A percentile compares a stretch with the other conserved stretches of the same genome.
phyloP scores from a whole-genome alignment of 2,113 vertebrate genomes.

The Lagopus leucura region DNA sequence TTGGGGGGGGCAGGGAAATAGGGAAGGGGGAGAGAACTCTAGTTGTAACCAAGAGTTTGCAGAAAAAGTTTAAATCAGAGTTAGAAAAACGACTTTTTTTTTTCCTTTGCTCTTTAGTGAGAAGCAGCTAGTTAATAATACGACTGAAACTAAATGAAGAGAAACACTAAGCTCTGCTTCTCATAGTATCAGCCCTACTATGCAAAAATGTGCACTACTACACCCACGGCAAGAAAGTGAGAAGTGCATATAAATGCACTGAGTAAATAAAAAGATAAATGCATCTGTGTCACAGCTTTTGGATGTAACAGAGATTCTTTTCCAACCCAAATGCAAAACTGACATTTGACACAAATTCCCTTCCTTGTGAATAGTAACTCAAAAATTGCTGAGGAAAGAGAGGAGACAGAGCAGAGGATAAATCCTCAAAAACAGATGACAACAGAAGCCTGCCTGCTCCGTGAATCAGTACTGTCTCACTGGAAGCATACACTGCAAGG shows the following conservation, averaged over 20 bases:
- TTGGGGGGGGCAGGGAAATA: constrained; percentile 7
- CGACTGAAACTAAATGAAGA: neutral
- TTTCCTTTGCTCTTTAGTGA: accelerated
- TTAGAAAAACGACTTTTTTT: neutral
- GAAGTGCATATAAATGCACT: neutral
- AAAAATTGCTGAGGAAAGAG: neutral
- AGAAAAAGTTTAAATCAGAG: neutral
- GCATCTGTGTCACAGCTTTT: neutral
- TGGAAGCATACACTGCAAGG: neutral
- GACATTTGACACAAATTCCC: neutral
- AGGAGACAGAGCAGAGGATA: neutral
- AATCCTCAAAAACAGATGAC: neutral
- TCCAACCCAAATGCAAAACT: neutral
- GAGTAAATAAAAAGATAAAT: neutral
- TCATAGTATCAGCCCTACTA: neutral
- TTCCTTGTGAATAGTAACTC: neutral
- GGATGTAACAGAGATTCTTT: neutral
- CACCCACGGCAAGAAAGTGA: neutral
- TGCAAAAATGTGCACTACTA: neutral
- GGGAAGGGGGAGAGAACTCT: neutral
- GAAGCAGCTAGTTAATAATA: neutral
- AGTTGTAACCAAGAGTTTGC: neutral
- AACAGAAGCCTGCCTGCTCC: neutral
- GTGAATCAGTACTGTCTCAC: neutral
- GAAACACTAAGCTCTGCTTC: neutral